phyloP scores from a whole-genome alignment of 1,140 invertebrate genomes.

The Cepaea nemoralis region DNA sequence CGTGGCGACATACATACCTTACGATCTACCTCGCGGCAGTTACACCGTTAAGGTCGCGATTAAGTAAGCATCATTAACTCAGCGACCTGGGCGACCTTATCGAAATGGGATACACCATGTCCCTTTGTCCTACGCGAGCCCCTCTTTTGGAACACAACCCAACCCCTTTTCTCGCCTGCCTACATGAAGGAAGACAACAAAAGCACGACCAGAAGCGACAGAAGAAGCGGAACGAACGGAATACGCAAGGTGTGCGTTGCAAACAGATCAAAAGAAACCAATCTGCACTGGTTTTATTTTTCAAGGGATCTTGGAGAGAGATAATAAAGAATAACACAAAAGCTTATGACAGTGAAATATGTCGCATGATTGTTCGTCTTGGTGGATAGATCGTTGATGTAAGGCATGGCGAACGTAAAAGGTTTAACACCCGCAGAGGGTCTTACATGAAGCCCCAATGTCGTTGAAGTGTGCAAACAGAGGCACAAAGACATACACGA shows the following conservation, averaged over 20 bases:
- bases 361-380: neutral
- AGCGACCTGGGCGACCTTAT: neutral
- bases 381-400: too few species aligned
- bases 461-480: too few species aligned
- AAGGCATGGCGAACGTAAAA: too few species aligned
- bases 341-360: neutral
- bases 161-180: neutral
- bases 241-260: neutral
- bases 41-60: neutral
- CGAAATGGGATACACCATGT: neutral
- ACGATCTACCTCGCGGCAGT: neutral
- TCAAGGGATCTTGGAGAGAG: neutral
- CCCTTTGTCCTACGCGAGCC: too few species aligned
- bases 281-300: neutral
- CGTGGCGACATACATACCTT: too few species aligned
- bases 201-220: neutral
- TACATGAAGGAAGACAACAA: neutral
- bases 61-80: neutral
- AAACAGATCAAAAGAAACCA: neutral
- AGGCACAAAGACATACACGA: too few species aligned
- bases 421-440: too few species aligned
- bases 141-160: too few species aligned
- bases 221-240: neutral
- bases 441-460: too few species aligned
- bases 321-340: neutral